A percentile compares a stretch with the other conserved stretches of the same genome.
Conservation (phyloP, 2,113 vertebrate genomes). For the Cettia cetti region DNA sequence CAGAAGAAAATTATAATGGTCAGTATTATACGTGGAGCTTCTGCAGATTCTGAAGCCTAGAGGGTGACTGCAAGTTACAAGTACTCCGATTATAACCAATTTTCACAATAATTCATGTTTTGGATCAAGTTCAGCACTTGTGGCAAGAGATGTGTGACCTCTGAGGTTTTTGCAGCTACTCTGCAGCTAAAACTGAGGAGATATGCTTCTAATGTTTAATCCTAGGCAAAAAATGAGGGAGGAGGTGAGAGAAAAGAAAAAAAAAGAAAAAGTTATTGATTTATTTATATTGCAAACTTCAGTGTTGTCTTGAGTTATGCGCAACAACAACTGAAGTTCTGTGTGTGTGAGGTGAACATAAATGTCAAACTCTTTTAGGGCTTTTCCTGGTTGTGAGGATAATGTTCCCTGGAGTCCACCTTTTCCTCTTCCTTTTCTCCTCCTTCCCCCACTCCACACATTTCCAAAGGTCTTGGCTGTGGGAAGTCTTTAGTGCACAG, state of each 20-base stretch:
- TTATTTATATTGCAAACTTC: neutral
- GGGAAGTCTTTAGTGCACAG: neutral
- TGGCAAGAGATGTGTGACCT: neutral
- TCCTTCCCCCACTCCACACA: neutral
- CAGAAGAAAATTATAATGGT: neutral
- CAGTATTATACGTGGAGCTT: neutral
- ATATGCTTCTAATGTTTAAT: slow-evolving; percentile 13
- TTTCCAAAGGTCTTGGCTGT: slow-evolving; percentile 3
- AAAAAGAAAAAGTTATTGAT: neutral
- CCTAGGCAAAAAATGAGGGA: neutral
- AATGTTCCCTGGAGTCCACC: neutral
- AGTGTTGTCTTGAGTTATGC: neutral
- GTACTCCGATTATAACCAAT: neutral
- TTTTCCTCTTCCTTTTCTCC: slow-evolving; percentile 33
- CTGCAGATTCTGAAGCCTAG: neutral
- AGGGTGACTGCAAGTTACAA: neutral
- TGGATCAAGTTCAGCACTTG: neutral
- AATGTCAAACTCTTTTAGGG: neutral
- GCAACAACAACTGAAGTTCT: neutral
- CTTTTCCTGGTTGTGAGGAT: neutral
- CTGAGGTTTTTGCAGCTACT: neutral
- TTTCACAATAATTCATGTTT: slow-evolving; percentile 24
- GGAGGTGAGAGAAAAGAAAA: neutral
- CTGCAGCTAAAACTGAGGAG: neutral
- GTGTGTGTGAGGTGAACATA: neutral